phyloP scores from a whole-genome alignment of 1,140 invertebrate species.

The Lepidurus packardi region DNA sequence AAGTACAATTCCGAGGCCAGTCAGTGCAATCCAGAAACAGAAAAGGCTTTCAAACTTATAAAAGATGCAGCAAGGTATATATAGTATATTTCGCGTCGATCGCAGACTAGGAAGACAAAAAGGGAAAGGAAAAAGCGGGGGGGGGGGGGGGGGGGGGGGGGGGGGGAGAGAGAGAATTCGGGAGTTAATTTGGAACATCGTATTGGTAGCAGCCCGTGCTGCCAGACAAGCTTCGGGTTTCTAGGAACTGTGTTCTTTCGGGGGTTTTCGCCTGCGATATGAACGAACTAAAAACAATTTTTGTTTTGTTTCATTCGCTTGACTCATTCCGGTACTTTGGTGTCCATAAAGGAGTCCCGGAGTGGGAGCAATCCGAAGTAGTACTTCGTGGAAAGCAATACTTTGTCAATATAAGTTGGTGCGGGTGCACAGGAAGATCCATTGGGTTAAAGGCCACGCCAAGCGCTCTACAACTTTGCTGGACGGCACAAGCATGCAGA shows the following conservation, averaged over 20 bases:
- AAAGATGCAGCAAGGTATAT: neutral
- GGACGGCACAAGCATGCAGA: neutral
- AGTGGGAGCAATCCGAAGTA: neutral
- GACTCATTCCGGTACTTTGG: neutral
- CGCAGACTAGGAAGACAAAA: neutral
- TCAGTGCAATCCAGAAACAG: neutral
- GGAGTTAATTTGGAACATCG: too few relatives aligned
- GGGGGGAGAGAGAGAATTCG: too few relatives aligned
- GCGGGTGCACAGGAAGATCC: neutral
- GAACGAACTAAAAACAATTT: neutral
- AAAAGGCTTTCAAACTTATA: neutral
- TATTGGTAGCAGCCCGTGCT: too few relatives aligned
- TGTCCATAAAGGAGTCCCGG: neutral
- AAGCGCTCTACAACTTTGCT: neutral
- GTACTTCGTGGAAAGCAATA: neutral
- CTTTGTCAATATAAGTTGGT: neutral
- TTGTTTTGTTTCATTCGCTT: neutral
- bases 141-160: neutral
- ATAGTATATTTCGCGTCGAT: neutral
- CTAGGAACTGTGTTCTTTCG: too few relatives aligned
- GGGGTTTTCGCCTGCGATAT: too few relatives aligned
- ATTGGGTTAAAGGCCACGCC: neutral
- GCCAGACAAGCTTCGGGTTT: too few relatives aligned
- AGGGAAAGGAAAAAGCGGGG: neutral
- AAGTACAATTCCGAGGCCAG: neutral